Evolutionary conservation across 1,140 invertebrate species (phyloP), one percentile per base, ranked within the genome.

Genomic region (Zaprionus tsacasi): DNA sequence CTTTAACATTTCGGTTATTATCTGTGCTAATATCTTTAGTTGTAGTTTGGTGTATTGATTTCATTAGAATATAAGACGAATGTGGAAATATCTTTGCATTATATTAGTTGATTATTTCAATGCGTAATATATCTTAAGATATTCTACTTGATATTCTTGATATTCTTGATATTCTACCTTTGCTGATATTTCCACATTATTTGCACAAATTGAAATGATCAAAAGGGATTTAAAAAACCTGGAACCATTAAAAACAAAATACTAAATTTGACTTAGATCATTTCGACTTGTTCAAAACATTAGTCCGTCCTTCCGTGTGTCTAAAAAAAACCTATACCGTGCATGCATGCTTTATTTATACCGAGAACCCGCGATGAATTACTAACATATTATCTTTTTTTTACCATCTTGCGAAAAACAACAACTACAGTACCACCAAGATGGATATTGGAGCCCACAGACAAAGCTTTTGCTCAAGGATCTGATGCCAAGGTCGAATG

Each of bases 401-500:
- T 72, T 13, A 43, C 40, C 63, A 30, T 6, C 27, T 30, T 30
- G 12, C 21, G 45, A 33, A 36, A 52, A 40, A 17, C 6, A 43
- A 68, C n/a, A 65, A 75, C 48, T 67, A 82, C 81, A 99, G 98
- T 99, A 83, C 98, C 98, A 77, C 98, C 98, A 70, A 96, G 97
- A 92, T 99, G 98, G 98, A 98, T 98, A 91, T 94, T 98, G 81
- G 98, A 99, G 93, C 98, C 98, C 17, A 97, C 97, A 82, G 97
- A 99, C 92, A 98, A 98, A 93, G 97, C 97, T 91, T 98, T 99
- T 93, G 97, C 98, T 80, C 96, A 99, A 93, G 97, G 97, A 59
- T 97, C 97, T 79, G 96, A 97, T 93, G 97, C 98, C 67, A 96
- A 97, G 91, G 95, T 99, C 79, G 97, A 99, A 94, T 99, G 98